These are phyloP conservation scores for Ispidina picta DNA, from an alignment of 2,797 vertebrate genomes.

Conservation along the genomic window DNA sequence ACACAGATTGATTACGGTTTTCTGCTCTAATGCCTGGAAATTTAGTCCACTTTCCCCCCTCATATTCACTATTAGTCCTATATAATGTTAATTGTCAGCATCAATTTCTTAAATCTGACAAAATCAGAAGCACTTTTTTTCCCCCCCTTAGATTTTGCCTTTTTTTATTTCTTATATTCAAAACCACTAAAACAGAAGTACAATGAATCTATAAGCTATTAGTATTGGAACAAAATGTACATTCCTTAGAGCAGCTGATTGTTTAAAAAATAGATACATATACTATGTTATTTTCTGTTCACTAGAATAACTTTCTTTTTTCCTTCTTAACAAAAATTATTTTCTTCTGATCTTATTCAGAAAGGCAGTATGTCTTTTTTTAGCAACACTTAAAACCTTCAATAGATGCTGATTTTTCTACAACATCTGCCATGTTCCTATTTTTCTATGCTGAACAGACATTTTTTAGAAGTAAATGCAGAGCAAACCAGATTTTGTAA, in stretches of 20 bases:
- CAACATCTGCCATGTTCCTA: conserved; percentile 63
- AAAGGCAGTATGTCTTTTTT: conserved; percentile 51
- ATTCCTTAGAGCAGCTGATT: not conserved
- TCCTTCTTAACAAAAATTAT: conserved; percentile 13
- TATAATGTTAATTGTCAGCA: not conserved
- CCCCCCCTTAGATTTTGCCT: rapidly evolving
- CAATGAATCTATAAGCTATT: not conserved
- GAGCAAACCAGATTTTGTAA: conserved; percentile 46
- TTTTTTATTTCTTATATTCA: not conserved
- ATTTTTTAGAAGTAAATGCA: conserved; percentile 56
- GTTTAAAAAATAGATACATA: conserved; percentile 27
- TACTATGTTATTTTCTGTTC: conserved; percentile 25
- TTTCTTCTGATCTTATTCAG: conserved; percentile 39
- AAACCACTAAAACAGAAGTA: not conserved
- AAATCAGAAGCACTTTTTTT: not conserved
- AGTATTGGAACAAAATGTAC: not conserved
- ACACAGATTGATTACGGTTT: not conserved
- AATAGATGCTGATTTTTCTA: conserved; percentile 68
- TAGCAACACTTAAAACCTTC: conserved; percentile 58
- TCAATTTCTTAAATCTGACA: not conserved
- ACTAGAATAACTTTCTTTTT: conserved; percentile 23
- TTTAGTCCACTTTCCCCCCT: not conserved
- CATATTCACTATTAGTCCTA: not conserved
- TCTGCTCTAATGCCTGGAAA: not conserved
- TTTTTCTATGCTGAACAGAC: conserved; percentile 62